Base-by-base conservation (phyloP, 2,888 invertebrate genomes). In the Chirona hameri region DNA sequence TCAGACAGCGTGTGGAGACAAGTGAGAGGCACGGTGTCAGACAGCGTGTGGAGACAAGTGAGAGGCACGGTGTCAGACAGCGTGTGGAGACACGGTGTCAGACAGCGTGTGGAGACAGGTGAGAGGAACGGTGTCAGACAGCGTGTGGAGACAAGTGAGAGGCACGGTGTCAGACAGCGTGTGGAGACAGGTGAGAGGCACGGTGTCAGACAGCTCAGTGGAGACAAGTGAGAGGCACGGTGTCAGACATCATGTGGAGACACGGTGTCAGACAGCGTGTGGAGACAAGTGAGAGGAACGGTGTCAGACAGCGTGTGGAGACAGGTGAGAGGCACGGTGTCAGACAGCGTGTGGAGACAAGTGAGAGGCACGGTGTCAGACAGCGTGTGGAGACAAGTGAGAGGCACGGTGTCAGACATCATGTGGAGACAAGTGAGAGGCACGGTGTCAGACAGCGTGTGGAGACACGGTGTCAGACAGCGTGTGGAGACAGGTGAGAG, bases 171-270 rank as follows among this genome's bases (percentile, higher is more conserved):
- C n/a, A 39, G 39, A 39, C 39, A 39, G 39, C 7, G 39, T 7
- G 39, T 39, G 39, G 39, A 7, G 39, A 39, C 39, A 7, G 7
- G 39, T 39, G 39, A 39, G 39, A 39, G 39, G 39, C 39, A 39
- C 39, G 7, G 39, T 7, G 4, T 99, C 85, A 96, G 98, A 84
- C 99, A 99, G 88, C 99, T 99, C 89, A 96, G 97, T 86, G 97
- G 97, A 0, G 96, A 98, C 84, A 88, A 88, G 84, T 88, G 84
- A 29, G 57, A 18, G 10, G 15, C 81, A 39, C 39, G 72, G n/a
- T 82, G 29, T 14, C 18, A 1, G 39, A 3, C 18, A 18, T n/a
- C n/a, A n/a, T n/a, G n/a, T n/a, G n/a, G n/a, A n/a, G n/a, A n/a
- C n/a, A n/a, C n/a, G n/a, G n/a, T n/a, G n/a, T n/a, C n/a, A n/a